Conservation (phyloP, 2,797 vertebrate genomes). For the Helostoma temminkii region DNA sequence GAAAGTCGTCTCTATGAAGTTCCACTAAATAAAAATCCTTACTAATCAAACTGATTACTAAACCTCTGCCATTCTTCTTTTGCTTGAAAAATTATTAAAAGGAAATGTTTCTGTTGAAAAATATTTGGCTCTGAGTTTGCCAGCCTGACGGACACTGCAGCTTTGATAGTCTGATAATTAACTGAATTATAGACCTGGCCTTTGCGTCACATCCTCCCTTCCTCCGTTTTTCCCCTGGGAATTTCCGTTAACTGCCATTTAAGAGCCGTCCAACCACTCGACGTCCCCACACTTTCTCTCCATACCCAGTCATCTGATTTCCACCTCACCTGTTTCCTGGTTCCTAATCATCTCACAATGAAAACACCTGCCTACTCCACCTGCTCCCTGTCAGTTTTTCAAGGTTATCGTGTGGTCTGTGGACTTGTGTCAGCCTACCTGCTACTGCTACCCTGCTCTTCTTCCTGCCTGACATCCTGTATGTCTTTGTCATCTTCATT, state of each 20-base stretch:
- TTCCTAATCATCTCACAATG: not conserved
- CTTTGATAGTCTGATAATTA: too few relatives aligned
- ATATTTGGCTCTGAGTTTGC: too few relatives aligned
- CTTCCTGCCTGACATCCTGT: not conserved
- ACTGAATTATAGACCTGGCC: too few relatives aligned
- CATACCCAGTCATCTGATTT: not conserved
- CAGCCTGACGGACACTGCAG: too few relatives aligned
- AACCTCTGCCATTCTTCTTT: too few relatives aligned
- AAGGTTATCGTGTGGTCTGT: not conserved
- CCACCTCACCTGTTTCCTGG: not conserved
- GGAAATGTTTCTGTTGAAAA: too few relatives aligned
- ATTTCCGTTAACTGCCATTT: not conserved
- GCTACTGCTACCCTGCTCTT: not conserved
- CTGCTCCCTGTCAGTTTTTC: not conserved
- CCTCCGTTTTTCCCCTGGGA: too few relatives aligned
- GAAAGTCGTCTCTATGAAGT: too few relatives aligned
- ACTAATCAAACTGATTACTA: too few relatives aligned
- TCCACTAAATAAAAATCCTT: too few relatives aligned
- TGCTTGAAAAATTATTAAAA: too few relatives aligned
- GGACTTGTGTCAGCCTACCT: not conserved
- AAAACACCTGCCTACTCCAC: not conserved
- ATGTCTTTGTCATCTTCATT: not conserved
- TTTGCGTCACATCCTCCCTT: too few relatives aligned
- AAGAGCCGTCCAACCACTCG: not conserved
- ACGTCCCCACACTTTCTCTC: not conserved